phyloP scores from a whole-genome alignment of 2,797 vertebrate genomes.

The Tapera naevia region DNA sequence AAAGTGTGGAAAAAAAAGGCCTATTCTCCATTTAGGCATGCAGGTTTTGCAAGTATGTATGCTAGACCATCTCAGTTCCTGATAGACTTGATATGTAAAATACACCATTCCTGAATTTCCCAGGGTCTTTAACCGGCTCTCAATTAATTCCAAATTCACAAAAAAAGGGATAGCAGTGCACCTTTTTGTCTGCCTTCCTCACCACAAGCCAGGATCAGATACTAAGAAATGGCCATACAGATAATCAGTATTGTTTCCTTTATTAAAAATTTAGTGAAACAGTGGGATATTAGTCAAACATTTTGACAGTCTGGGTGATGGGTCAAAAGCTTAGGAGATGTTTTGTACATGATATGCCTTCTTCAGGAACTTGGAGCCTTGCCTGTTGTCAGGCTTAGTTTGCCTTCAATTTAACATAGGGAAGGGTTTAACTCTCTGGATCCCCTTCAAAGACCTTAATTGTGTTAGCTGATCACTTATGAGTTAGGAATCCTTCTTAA shows the following conservation, averaged over 20 bases:
- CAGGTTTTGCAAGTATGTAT: neutral
- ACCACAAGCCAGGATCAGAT: neutral
- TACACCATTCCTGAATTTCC: neutral
- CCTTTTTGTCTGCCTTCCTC: neutral
- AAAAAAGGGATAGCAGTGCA: neutral
- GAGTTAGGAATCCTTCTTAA: neutral
- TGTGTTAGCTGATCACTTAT: neutral
- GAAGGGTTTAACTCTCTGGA: neutral
- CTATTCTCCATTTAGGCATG: neutral
- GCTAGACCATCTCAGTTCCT: neutral
- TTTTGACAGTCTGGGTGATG: neutral
- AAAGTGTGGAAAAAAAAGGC: neutral
- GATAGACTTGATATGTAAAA: neutral
- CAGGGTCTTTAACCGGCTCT: neutral
- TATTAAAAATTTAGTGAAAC: constrained; percentile 1
- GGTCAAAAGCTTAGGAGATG: neutral
- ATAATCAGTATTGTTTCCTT: neutral
- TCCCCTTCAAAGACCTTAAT: neutral
- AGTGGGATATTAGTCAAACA: constrained; percentile 6
- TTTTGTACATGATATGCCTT: neutral
- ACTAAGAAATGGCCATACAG: neutral
- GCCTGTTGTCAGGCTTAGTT: neutral
- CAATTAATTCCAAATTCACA: neutral
- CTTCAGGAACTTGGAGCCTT: neutral
- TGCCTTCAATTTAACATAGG: neutral